Evolutionary conservation across 2,113 vertebrate genomes (phyloP), one percentile per base, ranked within the genome.

Genomic region (Pelodiscus sinensis): DNA sequence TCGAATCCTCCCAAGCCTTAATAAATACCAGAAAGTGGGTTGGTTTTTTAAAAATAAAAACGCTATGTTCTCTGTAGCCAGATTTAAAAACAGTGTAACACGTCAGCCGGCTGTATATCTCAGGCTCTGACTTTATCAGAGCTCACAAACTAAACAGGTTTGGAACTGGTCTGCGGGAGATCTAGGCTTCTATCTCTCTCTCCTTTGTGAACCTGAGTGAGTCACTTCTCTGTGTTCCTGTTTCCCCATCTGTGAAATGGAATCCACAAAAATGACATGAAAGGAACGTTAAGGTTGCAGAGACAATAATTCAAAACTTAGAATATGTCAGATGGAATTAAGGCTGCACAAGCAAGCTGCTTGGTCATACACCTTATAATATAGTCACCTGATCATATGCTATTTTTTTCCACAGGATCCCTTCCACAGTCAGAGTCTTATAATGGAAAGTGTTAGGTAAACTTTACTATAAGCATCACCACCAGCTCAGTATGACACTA

Each of bases 341-440:
- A 62, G 12, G 5, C 25, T 62, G 57, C 25, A 29, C 58, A 62
- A 25, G 25, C 27, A 75, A 9, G 50, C 11, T 16, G 7, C 7
- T 84, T 4, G 9, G 0, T 11, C 1, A 2, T 3, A 14, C 1
- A 6, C 18, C 35, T 62, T 65, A n/a, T 79, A 22, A 84, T 31
- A 50, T 84, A 51, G 1, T 0, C 2, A 8, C 9, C 13, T 12
- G 71, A 73, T 73, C 35, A 73, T 18, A 73, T 24, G 21, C 35
- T 73, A n/a, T 27, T 22, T 1, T 1, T 27, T 2, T 62, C 15
- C 2, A 8, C 21, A 56, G 22, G 22, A 71, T 18, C 14, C 71
- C 82, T 52, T 71, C 60, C 62, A 82, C 86, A 38, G 79, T 24
- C 2, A 35, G 31, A 3, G 3, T 82, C 78, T 82, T 78, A 25